Conservation (phyloP, 2,113 vertebrate genomes). For the Muntiacus reevesi region DNA sequence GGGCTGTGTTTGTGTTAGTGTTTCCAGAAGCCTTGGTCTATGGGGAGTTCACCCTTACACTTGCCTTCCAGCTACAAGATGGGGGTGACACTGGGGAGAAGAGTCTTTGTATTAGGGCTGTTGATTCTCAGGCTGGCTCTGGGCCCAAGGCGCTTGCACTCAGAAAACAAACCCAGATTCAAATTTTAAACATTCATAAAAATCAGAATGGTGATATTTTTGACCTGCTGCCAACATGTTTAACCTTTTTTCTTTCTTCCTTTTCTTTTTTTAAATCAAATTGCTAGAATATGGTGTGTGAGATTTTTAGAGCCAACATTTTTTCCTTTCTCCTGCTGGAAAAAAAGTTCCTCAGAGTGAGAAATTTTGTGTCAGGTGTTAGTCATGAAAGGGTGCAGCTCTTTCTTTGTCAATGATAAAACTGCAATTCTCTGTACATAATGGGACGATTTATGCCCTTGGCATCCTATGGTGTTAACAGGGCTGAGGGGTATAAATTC, state of each 20-base stretch:
- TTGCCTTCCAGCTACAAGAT: background rate
- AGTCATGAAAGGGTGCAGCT: background rate
- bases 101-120: background rate
- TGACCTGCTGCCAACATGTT: constrained; percentile 53
- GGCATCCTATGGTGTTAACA: background rate
- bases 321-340: background rate
- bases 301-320: constrained; percentile 25
- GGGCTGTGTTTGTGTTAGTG: background rate
- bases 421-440: background rate
- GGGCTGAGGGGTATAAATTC: background rate
- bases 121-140: constrained; percentile 2
- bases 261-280: background rate
- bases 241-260: background rate
- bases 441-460: background rate
- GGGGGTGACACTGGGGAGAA: background rate
- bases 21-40: constrained; percentile 9
- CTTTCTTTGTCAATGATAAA: constrained; percentile 34
- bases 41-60: background rate
- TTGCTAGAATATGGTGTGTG: constrained; percentile 21
- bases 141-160: constrained; percentile 27
- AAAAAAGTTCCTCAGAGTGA: constrained; percentile 16
- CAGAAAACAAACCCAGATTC: constrained; percentile 59
- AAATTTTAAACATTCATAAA: constrained; percentile 59
- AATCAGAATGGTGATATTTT: constrained; percentile 51
- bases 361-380: constrained; percentile 27